A percentile compares a stretch with the other conserved stretches of the same genome.
Evolutionary conservation across 2,888 invertebrate species (phyloP).

Genomic region (Hemaris fuciformis): DNA sequence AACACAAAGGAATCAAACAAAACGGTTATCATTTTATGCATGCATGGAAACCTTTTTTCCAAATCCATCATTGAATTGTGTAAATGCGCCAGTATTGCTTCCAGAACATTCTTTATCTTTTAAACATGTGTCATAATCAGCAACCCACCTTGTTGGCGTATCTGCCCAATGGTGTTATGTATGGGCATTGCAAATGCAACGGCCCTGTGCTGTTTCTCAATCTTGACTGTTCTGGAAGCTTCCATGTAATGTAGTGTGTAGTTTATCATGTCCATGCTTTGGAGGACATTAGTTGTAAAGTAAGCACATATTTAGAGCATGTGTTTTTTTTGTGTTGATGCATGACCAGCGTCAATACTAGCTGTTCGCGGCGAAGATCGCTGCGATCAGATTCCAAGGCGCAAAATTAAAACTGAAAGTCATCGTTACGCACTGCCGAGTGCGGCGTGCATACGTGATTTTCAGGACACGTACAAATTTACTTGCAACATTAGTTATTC

Average conservation of each 20-base stretch:
- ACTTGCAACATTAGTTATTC: constrained; percentile 6
- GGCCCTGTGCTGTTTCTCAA: not conserved
- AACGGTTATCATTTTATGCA: not conserved
- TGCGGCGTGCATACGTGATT: constrained; percentile 43
- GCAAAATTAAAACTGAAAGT: constrained; percentile 66
- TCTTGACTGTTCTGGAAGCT: not conserved
- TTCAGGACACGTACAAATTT: constrained; percentile 51
- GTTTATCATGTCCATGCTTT: no score
- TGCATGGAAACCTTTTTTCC: constrained; percentile 1
- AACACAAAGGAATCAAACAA: not conserved
- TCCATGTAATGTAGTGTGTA: not conserved
- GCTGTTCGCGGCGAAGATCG: constrained; percentile 60
- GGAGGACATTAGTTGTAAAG: no score
- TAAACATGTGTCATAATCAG: not conserved
- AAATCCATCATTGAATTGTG: not conserved
- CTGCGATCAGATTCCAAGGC: constrained; percentile 70
- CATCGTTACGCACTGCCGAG: constrained; percentile 39
- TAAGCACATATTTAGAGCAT: no score
- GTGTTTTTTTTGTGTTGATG: not conserved
- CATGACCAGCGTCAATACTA: constrained; percentile 61
- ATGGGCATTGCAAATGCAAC: not conserved
- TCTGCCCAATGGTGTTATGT: not conserved
- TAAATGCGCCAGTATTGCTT: not conserved
- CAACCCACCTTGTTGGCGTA: not conserved
- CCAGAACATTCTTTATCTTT: constrained; percentile 7